Evolutionary conservation across 2,113 vertebrate genomes (phyloP), one percentile per base, ranked within the genome.

Genomic region (Labrus mixtus): DNA sequence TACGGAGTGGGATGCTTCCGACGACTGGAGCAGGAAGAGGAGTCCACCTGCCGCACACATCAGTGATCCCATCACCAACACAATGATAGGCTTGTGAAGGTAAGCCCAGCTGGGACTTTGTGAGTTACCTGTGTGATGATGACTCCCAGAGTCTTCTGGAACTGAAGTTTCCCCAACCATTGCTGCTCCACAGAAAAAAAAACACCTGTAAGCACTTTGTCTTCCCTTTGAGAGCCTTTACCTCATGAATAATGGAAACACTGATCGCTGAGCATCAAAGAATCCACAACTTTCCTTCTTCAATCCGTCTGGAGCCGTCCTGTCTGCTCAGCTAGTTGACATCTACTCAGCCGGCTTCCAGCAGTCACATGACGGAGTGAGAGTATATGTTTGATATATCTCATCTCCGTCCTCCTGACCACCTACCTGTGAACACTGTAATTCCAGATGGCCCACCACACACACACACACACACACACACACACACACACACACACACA

Each of bases 81-180:
- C 53, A 3, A 90, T 91, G 50, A 86, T 65, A 46, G 91, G 84
- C 51, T 94, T 95, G 79, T 93, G 90, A 15, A 91, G 90, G 57
- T 90, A 83, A n/a, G 73, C 63, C 77, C 91, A 93, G 61, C 81
- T 59, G 0, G 63, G 60, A 10, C 76, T 51, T 5, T 29, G 71
- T 10, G 33, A 22, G 0, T 29, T 33, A 19, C 11, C 62, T 0
- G 58, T 15, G 20, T 53, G 69, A 12, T 53, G 69, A 12, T 59
- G 73, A 0, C 75, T 65, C 19, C 60, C 55, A n/a, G 53, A 76
- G 8, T 70, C 54, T 9, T 81, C 73, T 10, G 10, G n/a, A 78
- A 60, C 64, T 0, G 69, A 77, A 37, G 59, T 54, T 67, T 78
- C 84, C 20, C 53, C 79, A 43, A 11, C 23, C 90, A 90, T 91